Percentiles rank a stretch among this genome's conserved stretches.
phyloP scores from a whole-genome alignment of 2,888 invertebrate species.

The Limnephilus lunatus region DNA sequence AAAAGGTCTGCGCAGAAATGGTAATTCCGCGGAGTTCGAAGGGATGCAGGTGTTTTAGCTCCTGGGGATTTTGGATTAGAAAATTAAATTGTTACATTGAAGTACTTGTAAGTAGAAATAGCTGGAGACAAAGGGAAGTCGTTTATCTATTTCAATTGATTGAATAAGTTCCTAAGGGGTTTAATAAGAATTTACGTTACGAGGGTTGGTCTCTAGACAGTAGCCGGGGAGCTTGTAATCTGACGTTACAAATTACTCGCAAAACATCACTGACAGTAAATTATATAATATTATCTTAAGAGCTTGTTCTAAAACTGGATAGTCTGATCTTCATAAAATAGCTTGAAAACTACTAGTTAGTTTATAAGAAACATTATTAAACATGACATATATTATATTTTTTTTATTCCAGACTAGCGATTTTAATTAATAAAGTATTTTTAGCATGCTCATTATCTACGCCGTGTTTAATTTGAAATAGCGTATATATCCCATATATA shows the following conservation, averaged over 20 bases:
- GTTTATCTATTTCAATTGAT: not conserved
- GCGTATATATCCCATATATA: no score
- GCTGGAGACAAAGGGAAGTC: not conserved
- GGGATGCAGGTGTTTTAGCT: not conserved
- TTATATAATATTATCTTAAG: not conserved
- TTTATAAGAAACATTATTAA: no score
- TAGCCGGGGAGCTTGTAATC: not conserved
- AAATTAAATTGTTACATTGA: not conserved
- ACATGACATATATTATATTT: no score
- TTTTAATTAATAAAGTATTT: no score
- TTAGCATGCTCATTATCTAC: no score
- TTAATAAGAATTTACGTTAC: not conserved
- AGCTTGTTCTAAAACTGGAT: not conserved
- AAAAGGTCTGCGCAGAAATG: conserved; percentile 6
- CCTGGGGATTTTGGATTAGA: not conserved
- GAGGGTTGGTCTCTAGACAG: not conserved
- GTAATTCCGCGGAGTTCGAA: conserved; percentile 11
- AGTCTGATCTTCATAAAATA: not conserved
- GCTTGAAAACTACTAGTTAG: not conserved
- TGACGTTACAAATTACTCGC: not conserved
- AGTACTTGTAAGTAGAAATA: not conserved
- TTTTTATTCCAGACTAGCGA: no score
- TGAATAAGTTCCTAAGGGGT: not conserved
- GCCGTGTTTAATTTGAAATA: no score
- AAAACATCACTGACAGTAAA: not conserved